phyloP scores from a whole-genome alignment of 2,113 vertebrate genomes.

The Eretmochelys imbricata region DNA sequence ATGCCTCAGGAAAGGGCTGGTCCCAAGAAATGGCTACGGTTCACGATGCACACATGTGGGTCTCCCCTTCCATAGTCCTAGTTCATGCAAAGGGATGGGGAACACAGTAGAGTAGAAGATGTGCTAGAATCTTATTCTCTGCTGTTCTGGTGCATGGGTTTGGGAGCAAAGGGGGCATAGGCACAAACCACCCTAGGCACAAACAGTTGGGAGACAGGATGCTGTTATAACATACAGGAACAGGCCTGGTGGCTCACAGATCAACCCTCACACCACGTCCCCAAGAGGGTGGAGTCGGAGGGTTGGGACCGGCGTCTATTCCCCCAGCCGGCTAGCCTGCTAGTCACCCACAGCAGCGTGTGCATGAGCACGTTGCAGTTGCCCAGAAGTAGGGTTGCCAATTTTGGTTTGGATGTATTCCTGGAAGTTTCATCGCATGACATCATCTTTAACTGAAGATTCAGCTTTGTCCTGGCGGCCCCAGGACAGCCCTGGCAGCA shows the following conservation, averaged over 20 bases:
- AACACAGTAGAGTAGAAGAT: neutral
- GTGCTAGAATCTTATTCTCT: accelerated
- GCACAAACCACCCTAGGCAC: neutral
- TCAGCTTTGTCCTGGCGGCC: neutral
- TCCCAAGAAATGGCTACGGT: neutral
- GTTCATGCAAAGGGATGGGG: accelerated
- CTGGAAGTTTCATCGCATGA: neutral
- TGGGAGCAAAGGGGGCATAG: neutral
- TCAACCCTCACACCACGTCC: accelerated
- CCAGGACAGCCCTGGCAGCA: neutral
- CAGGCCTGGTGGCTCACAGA: accelerated
- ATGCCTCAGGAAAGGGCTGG: neutral
- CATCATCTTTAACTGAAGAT: neutral
- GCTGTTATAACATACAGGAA: too few species aligned
- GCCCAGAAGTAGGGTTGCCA: neutral
- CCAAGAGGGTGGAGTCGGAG: neutral
- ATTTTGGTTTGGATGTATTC: neutral
- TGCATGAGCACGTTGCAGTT: neutral
- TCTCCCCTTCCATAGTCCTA: accelerated
- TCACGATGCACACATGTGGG: accelerated
- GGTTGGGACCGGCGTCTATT: neutral
- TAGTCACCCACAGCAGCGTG: neutral
- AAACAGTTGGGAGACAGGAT: too few species aligned
- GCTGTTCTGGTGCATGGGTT: neutral
- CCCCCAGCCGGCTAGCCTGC: neutral